Evolutionary conservation across 2,888 invertebrate species (phyloP).

Genomic region (Tromatobia lineatoria): DNA sequence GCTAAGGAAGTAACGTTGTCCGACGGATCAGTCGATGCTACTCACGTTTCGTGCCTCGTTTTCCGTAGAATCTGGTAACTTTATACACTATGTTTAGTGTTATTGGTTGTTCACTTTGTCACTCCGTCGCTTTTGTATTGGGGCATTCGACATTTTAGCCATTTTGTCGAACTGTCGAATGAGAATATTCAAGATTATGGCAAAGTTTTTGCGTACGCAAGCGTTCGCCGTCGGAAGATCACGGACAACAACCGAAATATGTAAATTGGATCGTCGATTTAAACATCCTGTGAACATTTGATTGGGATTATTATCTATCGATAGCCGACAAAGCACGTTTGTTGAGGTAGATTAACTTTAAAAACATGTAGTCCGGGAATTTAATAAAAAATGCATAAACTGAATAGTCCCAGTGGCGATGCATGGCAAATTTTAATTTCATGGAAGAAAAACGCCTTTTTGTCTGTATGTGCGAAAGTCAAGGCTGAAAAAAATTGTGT

Average conservation of each 20-base stretch:
- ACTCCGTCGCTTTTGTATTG: constrained; percentile 6
- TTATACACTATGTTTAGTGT: constrained; percentile 28
- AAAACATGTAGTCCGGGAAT: too few species aligned
- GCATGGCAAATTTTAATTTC: too few species aligned
- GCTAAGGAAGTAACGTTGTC: constrained; percentile 32
- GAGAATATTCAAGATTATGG: not conserved
- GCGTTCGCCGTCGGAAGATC: constrained; percentile 44
- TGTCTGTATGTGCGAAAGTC: too few species aligned
- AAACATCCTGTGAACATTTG: not conserved
- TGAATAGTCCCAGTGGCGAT: too few species aligned
- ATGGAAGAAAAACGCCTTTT: too few species aligned
- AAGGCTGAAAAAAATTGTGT: too few species aligned
- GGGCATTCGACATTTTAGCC: not conserved
- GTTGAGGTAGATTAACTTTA: too few species aligned
- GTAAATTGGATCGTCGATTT: not conserved
- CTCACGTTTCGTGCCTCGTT: constrained; percentile 54
- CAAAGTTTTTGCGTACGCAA: constrained; percentile 5
- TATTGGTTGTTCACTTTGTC: constrained; percentile 20
- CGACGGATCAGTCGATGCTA: constrained; percentile 62
- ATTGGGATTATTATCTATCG: not conserved
- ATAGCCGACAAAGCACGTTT: too few species aligned
- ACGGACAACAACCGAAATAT: not conserved
- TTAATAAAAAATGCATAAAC: too few species aligned
- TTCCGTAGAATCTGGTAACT: constrained; percentile 18
- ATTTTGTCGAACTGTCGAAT: not conserved